A percentile compares a stretch with the other conserved stretches of the same genome.
Evolutionary conservation across 64 coral and sea anemone genomes (phyloP).

Genomic region (Pocillopora damicornis): DNA sequence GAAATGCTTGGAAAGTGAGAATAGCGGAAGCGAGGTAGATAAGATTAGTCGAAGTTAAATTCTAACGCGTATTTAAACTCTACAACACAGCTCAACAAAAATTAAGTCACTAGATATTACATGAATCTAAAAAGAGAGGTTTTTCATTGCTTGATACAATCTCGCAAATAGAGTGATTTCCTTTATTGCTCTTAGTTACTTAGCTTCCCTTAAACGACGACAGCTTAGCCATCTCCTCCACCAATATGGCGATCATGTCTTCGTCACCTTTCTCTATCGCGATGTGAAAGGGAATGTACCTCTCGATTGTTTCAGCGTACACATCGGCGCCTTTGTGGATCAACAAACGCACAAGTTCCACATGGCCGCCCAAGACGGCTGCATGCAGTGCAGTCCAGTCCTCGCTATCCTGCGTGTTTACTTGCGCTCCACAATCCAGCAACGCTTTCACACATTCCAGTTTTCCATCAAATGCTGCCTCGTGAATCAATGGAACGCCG

Average conservation of each 20-base stretch:
- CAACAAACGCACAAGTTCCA: constrained; percentile 29
- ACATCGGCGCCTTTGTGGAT: constrained; percentile 19
- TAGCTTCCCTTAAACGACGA: background rate
- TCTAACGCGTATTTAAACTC: background rate
- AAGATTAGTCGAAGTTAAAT: background rate
- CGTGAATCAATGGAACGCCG: constrained; percentile 15
- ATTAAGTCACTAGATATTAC: background rate
- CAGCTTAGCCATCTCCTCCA: constrained; percentile 19
- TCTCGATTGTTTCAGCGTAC: constrained; percentile 26
- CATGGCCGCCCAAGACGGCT: constrained; percentile 28
- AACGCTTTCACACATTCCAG: constrained; percentile 16
- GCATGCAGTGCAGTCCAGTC: constrained; percentile 33
- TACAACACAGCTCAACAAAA: background rate
- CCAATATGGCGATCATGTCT: constrained; percentile 12
- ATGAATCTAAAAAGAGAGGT: no score
- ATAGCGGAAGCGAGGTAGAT: no score
- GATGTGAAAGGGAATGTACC: constrained; percentile 42
- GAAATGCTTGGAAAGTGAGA: no score
- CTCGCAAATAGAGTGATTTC: no score
- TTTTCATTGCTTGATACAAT: no score
- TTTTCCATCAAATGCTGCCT: constrained; percentile 14
- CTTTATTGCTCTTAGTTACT: background rate
- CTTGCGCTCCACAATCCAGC: constrained; percentile 25
- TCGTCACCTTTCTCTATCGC: constrained; percentile 25
- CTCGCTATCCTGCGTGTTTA: constrained; percentile 5